Conservation (phyloP, 2,797 vertebrate genomes). For the Platalea minor region DNA sequence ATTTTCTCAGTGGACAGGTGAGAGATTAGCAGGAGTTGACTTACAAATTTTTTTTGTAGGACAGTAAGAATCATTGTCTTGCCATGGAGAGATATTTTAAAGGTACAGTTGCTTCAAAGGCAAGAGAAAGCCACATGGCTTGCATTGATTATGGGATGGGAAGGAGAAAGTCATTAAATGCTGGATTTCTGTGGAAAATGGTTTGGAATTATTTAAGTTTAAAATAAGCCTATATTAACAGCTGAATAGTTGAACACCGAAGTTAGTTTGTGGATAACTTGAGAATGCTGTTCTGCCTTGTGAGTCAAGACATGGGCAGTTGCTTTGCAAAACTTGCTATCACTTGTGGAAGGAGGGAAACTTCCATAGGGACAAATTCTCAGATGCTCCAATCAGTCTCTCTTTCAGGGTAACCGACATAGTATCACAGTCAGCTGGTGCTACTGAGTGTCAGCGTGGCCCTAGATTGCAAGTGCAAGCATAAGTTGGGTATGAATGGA, state of each 20-base stretch:
- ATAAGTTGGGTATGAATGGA: not conserved
- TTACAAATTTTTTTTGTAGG: conserved; percentile 32
- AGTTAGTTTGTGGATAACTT: not conserved
- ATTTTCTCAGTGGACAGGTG: conserved; percentile 74
- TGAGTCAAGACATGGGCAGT: not conserved
- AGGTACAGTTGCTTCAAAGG: conserved; percentile 39
- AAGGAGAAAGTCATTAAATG: not conserved
- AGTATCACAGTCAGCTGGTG: not conserved
- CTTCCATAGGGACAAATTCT: not conserved
- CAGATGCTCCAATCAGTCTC: not conserved
- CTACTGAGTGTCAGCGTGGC: not conserved
- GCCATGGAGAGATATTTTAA: conserved; percentile 49
- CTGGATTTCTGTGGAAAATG: not conserved
- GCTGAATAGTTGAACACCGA: not conserved
- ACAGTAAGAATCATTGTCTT: conserved; percentile 62
- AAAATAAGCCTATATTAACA: not conserved
- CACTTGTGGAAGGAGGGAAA: not conserved
- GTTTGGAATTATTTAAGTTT: not conserved
- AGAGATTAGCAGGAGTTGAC: conserved; percentile 71
- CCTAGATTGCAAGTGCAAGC: not conserved
- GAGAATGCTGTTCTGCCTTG: not conserved
- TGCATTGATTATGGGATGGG: not conserved
- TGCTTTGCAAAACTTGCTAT: not conserved
- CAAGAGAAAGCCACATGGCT: not conserved
- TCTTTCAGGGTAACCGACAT: not conserved